Evolutionary conservation across 2,888 invertebrate genomes (phyloP), one percentile per base, ranked within the genome.

Genomic region (Epinotia ramella): DNA sequence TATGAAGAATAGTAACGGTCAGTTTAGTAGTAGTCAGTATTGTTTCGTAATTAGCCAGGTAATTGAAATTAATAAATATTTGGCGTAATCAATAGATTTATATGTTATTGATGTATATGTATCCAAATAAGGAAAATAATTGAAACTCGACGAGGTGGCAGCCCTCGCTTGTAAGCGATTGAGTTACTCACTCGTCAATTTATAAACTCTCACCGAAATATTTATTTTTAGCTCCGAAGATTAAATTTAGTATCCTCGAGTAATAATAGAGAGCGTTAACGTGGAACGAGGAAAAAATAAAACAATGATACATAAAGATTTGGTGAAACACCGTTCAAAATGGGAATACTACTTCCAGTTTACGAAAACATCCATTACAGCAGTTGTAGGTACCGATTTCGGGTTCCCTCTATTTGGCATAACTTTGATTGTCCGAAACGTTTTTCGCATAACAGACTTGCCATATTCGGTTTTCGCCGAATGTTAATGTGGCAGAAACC

Each of bases 161-260:
- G 79, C 79, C 81, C 81, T 80, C 79, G 78, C 74, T 78, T 73
- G 73, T 68, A 77, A 78, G 78, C 79, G 78, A 80, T 78, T 74
- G 79, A 76, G 80, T 81, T 79, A 79, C 79, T 80, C 81, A 81
- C 79, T 81, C 80, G 80, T 82, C 77, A 76, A 79, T 77, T 78
- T 77, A 79, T 79, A 80, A 79, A 79, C 78, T 81, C 82, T 78
- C 80, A 81, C 79, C 74, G 77, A 83, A 84, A 83, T 82, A 81
- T 83, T 82, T 83, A 80, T 83, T 78, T 81, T 77, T 80, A 81
- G 80, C 82, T 81, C 82, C 86, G 84, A 81, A 80, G 80, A 80
- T 81, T 83, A 76, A 78, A 81, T 82, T 83, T 83, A 83, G 77
- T 73, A 73, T 68, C 56, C 67, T 70, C 79, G 77, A 81, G 81